Evolutionary conservation across 2,797 vertebrate genomes (phyloP).

Genomic region (Anabacerthia variegaticeps): DNA sequence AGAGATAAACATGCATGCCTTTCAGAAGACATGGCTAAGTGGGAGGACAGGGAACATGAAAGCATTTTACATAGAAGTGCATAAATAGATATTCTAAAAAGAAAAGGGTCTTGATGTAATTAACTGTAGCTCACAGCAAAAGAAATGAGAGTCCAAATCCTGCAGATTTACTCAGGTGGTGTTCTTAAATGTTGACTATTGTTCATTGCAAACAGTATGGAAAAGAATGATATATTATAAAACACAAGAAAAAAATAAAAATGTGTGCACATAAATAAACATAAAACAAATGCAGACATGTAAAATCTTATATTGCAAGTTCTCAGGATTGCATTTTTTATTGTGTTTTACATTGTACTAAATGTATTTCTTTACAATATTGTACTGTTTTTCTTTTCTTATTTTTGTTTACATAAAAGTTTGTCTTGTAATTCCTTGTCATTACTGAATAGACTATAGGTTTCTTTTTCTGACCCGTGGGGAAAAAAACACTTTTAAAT

Average conservation of each 20-base stretch:
- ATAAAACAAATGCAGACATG: not conserved
- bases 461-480: not conserved
- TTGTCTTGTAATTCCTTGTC: not conserved
- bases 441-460: not conserved
- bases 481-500: not conserved
- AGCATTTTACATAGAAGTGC: not conserved
- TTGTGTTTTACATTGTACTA: not conserved
- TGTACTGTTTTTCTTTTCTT: not conserved
- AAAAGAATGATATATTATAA: not conserved
- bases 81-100: slow-evolving; percentile 23
- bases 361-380: not conserved
- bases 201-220: not conserved
- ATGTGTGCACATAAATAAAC: accelerated
- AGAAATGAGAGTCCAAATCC: not conserved
- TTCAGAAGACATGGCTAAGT: slow-evolving; percentile 37
- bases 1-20: slow-evolving; percentile 14
- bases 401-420: not conserved
- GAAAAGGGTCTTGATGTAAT: slow-evolving; percentile 29
- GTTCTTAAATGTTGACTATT: not conserved
- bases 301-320: not conserved
- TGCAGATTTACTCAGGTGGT: not conserved
- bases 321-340: not conserved
- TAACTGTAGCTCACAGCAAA: slow-evolving; percentile 21
- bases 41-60: slow-evolving; percentile 50
- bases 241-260: not conserved